Conservation (phyloP, 2,797 vertebrate species). For the Heterohyrax brucei region DNA sequence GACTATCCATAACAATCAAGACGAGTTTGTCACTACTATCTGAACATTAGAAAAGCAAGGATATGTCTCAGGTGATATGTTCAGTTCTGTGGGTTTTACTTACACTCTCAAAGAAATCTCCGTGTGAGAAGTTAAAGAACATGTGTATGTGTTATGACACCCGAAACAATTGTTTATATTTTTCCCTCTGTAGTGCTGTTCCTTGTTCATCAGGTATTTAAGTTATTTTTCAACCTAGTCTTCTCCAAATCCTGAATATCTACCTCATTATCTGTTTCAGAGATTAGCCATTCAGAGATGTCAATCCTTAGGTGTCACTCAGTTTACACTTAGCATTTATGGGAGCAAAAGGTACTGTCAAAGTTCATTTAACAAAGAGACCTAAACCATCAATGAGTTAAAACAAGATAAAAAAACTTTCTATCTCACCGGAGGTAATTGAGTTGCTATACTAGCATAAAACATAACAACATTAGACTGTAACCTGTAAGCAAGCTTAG, state of each 20-base stretch:
- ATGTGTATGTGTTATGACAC: not conserved
- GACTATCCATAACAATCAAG: not conserved
- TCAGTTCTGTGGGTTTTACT: not conserved
- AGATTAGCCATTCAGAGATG: not conserved
- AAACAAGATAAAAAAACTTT: not conserved
- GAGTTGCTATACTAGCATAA: conserved; percentile 82
- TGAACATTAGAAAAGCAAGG: not conserved
- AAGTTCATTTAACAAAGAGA: not conserved
- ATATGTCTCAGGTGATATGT: not conserved
- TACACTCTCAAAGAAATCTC: too few species aligned
- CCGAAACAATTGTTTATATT: not conserved
- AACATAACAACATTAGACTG: conserved; percentile 77
- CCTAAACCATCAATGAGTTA: not conserved
- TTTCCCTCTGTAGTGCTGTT: not conserved
- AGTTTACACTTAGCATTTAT: not conserved
- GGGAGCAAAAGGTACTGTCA: not conserved
- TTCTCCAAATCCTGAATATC: not conserved
- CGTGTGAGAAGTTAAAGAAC: not conserved
- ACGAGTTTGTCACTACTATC: not conserved
- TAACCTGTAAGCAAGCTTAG: conserved; percentile 85
- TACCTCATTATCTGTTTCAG: not conserved
- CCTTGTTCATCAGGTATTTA: not conserved
- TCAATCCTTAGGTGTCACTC: too few species aligned
- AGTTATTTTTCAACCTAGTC: not conserved
- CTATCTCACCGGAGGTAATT: conserved; percentile 37